Percentiles rank a stretch among this genome's conserved stretches.
phyloP scores from a whole-genome alignment of 2,113 vertebrate species.

The Chinchilla lanigera region DNA sequence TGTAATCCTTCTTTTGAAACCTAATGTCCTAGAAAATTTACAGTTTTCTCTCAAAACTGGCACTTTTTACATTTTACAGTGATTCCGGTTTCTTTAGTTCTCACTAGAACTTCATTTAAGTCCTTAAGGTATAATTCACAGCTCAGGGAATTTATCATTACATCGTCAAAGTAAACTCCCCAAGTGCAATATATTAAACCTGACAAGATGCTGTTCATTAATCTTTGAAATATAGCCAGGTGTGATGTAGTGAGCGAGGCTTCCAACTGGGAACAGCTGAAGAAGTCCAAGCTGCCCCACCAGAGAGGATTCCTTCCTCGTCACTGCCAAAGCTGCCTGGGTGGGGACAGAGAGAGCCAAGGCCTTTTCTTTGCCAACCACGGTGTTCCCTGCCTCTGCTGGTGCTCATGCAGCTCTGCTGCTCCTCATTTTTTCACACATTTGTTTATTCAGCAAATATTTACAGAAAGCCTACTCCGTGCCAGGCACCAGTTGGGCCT shows the following conservation, averaged over 20 bases:
- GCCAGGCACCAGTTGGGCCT: not conserved
- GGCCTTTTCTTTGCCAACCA: slow-evolving; percentile 68
- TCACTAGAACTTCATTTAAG: slow-evolving; percentile 83
- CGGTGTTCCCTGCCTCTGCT: slow-evolving; percentile 73
- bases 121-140: slow-evolving; percentile 87
- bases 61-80: slow-evolving; percentile 82
- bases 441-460: slow-evolving; percentile 51
- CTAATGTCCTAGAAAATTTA: slow-evolving; percentile 89
- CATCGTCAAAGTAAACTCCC: slow-evolving; percentile 84
- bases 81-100: slow-evolving; percentile 82
- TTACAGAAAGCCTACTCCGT: not conserved
- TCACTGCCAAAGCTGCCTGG: slow-evolving; percentile 83
- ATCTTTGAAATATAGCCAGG: slow-evolving; percentile 87
- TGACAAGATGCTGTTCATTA: slow-evolving; percentile 88
- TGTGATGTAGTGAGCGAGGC: slow-evolving; percentile 84
- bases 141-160: slow-evolving; percentile 87
- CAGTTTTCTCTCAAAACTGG: slow-evolving; percentile 88
- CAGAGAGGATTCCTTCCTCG: slow-evolving; percentile 79
- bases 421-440: slow-evolving; percentile 70
- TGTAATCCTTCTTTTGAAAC: slow-evolving; percentile 90
- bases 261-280: slow-evolving; percentile 82
- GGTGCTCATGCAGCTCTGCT: slow-evolving; percentile 66
- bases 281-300: slow-evolving; percentile 62
- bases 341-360: slow-evolving; percentile 81
- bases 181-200: slow-evolving; percentile 84